Percentiles rank a stretch among this genome's conserved stretches.
phyloP scores from a whole-genome alignment of 2,113 vertebrate species.

The Eulemur macaco region DNA sequence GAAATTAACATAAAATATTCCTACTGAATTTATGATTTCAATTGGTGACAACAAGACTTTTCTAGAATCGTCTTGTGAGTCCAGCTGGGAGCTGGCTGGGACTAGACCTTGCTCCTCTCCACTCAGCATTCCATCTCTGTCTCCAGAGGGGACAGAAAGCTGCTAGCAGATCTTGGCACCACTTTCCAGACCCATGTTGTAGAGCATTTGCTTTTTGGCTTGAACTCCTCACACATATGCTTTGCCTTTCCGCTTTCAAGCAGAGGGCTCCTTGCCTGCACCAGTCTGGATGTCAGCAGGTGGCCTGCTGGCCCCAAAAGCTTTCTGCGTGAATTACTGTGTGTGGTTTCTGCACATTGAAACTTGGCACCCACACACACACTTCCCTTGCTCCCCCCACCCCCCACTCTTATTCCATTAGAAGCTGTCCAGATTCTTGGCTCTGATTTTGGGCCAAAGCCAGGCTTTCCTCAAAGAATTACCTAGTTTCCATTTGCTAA shows the following conservation, averaged over 20 bases:
- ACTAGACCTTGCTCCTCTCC: neutral
- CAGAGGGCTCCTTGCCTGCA: neutral
- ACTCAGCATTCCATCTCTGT: neutral
- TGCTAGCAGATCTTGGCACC: neutral
- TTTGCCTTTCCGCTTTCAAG: slow-evolving; percentile 41
- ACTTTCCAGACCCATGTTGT: neutral
- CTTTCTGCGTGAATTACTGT: slow-evolving; percentile 49
- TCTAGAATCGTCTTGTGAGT: neutral
- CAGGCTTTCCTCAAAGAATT: slow-evolving; percentile 36
- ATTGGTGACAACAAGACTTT: neutral
- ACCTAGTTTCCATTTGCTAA: neutral
- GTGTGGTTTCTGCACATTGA: neutral
- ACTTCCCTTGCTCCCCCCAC: neutral
- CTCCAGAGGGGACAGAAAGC: neutral
- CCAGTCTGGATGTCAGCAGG: slow-evolving; percentile 17
- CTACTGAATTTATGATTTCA: neutral
- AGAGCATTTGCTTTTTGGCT: neutral
- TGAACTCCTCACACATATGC: neutral
- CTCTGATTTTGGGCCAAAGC: neutral
- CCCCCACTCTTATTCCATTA: neutral
- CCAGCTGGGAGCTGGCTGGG: neutral
- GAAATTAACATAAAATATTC: neutral
- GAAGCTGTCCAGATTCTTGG: neutral
- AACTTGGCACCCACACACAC: neutral
- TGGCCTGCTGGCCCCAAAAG: neutral